Evolutionary conservation across 1,140 invertebrate species (phyloP).

Genomic region (Aradophagus sp.): DNA sequence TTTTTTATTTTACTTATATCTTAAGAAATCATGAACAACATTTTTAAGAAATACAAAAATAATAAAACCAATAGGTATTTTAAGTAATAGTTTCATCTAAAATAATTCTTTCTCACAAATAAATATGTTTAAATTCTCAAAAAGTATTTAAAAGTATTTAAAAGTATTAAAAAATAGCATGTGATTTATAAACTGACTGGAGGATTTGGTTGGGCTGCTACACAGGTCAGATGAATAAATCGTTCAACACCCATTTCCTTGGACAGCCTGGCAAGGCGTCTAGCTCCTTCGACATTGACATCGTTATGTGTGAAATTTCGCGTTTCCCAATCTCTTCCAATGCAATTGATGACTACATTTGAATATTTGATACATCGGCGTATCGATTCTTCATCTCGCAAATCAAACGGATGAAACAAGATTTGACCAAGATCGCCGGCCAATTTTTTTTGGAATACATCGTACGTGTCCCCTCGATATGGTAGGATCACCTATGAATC

Average conservation of each 20-base stretch:
- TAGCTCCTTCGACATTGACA: constrained; percentile 85
- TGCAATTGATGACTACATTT: constrained; percentile 97
- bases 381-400: constrained; percentile 93
- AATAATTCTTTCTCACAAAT: no score
- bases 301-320: constrained; percentile 89
- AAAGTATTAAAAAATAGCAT: no score
- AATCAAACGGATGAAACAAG: constrained; percentile 88
- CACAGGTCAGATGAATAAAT: constrained; percentile 88
- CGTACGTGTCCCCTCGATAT: constrained; percentile 90
- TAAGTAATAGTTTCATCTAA: no score
- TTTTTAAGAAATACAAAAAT: no score
- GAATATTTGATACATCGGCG: constrained; percentile 93
- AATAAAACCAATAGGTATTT: no score
- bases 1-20: no score
- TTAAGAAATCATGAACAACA: no score
- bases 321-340: constrained; percentile 94
- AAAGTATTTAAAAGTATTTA: no score
- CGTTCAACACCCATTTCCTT: constrained; percentile 86
- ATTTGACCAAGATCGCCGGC: constrained; percentile 97
- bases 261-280: constrained; percentile 83
- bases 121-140: constrained; percentile 15
- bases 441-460: constrained; percentile 85
- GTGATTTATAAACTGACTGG: constrained; percentile 4
- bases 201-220: constrained; percentile 82
- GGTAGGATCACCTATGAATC: constrained; percentile 91